Conservation (phyloP, 1,140 invertebrate genomes). For the Calycopis cecrops region DNA sequence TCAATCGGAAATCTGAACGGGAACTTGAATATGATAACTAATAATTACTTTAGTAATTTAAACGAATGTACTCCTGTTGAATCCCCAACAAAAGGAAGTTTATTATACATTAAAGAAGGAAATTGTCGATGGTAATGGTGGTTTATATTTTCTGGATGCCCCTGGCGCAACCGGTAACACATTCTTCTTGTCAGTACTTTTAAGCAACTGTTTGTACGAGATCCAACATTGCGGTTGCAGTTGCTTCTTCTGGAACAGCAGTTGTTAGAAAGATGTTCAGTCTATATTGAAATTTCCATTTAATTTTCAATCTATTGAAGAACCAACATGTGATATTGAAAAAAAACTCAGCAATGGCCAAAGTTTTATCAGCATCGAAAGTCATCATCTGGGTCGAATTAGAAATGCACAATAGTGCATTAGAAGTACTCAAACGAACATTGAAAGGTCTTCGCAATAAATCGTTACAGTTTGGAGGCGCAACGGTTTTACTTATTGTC, state of each 20-base stretch:
- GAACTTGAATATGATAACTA: slow-evolving; percentile 49
- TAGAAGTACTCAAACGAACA: too few species aligned
- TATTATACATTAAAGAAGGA: too few species aligned
- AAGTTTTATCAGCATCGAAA: slow-evolving; percentile 32
- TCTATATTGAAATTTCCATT: slow-evolving; percentile 53
- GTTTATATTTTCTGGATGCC: too few species aligned
- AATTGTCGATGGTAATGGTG: too few species aligned
- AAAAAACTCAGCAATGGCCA: slow-evolving; percentile 22
- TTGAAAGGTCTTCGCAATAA: slow-evolving; percentile 25
- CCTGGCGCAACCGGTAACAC: slow-evolving; percentile 35
- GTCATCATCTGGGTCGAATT: too few species aligned
- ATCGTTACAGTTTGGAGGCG: slow-evolving; percentile 30
- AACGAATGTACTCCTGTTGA: too few species aligned
- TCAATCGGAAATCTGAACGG: slow-evolving; percentile 48
- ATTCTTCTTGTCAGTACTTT: slow-evolving; percentile 53
- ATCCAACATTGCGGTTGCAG: slow-evolving; percentile 51
- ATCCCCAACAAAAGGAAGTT: too few species aligned
- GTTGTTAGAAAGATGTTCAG: slow-evolving; percentile 66
- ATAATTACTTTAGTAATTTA: too few species aligned
- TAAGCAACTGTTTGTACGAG: slow-evolving; percentile 39
- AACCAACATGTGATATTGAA: slow-evolving; percentile 20
- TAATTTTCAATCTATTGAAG: slow-evolving; percentile 21
- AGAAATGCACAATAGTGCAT: too few species aligned
- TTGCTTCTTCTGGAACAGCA: slow-evolving; percentile 75
- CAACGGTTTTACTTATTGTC: slow-evolving; percentile 54